These are phyloP conservation scores for Zaprionus kolodkinae DNA, from an alignment of 1,140 invertebrate species.

Conservation along the genomic window DNA sequence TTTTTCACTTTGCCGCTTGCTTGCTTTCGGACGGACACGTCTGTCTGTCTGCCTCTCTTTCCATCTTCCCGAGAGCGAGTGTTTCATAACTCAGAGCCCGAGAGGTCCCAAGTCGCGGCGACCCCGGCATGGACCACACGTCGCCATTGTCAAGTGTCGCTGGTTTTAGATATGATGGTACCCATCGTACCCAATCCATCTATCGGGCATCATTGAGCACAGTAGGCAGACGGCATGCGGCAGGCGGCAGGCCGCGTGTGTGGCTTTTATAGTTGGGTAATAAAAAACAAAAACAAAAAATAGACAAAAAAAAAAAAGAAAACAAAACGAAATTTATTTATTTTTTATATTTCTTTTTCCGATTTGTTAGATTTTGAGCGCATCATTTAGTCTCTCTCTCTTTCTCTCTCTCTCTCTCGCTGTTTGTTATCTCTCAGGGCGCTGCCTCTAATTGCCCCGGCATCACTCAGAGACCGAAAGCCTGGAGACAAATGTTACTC, in stretches of 20 bases:
- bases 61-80: constrained; percentile 61
- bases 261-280: constrained; percentile 73
- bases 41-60: constrained; percentile 1
- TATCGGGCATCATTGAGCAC: constrained; percentile 26
- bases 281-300: constrained; percentile 54
- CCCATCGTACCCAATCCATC: constrained; percentile 46
- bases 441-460: constrained; percentile 68
- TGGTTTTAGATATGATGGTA: constrained; percentile 68
- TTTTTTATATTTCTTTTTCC: constrained; percentile 45
- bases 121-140: constrained; percentile 62
- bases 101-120: constrained; percentile 39
- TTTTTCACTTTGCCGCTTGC: constrained; percentile 44
- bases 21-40: constrained; percentile 20
- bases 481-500: constrained; percentile 19
- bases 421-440: constrained; percentile 53
- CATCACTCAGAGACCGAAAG: not conserved
- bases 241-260: constrained; percentile 50
- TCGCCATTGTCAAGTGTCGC: constrained; percentile 72
- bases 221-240: constrained; percentile 27
- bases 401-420: not conserved
- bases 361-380: constrained; percentile 70
- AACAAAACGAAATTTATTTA: constrained; percentile 52
- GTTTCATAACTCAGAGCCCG: constrained; percentile 68
- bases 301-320: constrained; percentile 26
- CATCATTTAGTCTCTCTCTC: constrained; percentile 37